Evolutionary conservation across 2,797 vertebrate genomes (phyloP), one percentile per base, ranked within the genome.

Genomic region (Microtus agrestis): DNA sequence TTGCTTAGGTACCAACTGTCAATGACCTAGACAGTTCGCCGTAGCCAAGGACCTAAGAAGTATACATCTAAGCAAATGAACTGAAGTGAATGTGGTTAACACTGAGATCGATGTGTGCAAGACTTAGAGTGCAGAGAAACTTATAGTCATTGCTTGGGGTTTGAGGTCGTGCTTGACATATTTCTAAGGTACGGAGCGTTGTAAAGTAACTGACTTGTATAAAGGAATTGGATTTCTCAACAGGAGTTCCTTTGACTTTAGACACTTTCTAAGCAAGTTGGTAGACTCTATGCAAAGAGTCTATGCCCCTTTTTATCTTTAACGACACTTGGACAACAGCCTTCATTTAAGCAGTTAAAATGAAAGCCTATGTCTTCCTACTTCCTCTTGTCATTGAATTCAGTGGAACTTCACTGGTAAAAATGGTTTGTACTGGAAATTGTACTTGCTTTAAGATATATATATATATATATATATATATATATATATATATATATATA

Each of bases 341-440:
- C 79, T 93, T 87, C 31, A 2, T 51, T 85, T 67, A 46, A 69
- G 19, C 61, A 51, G 43, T 51, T 69, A 69, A n/a, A 85, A 85
- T n/a, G 43, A 25, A 85, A 85, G 21, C 5, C 40, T 23, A 34
- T 29, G n/a, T 48, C 65, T 54, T 37, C 46, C 46, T 48, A 3
- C 80, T 1, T 3, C 21, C 23, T 71, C 4, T 92, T 29, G 3
- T 67, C 43, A 51, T 6, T 51, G 25, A 76, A 90, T 69, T 87
- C 63, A 78, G 67, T 74, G 87, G 51, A 23, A 3, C 65, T 79
- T 89, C 56, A 48, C 56, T 85, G 34, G 85, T 92, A 80, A 94
- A 82, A 91, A 40, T 69, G 34, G 87, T 67, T 80, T 63, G 17
- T 79, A 34, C 90, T 94, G 91, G 71, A 92, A 89, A 87, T 94